Evolutionary conservation across 2,797 vertebrate genomes (phyloP).

Genomic region (Sorex maritimensis): DNA sequence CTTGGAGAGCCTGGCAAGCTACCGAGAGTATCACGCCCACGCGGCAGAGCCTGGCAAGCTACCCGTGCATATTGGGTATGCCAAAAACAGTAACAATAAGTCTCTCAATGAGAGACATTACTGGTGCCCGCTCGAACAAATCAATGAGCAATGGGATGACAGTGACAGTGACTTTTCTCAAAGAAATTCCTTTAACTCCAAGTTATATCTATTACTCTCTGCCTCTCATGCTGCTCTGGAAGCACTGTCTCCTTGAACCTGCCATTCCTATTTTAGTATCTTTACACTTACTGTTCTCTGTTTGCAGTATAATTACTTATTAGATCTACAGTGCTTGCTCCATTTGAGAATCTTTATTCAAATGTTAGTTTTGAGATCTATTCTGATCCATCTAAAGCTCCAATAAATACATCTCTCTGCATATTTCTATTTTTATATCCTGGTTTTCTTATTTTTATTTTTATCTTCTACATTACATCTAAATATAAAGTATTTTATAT

Average conservation of each 20-base stretch:
- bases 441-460: background rate
- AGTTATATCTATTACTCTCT: background rate
- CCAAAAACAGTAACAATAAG: too few species aligned
- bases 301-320: background rate
- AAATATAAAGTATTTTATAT: background rate
- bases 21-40: too few species aligned
- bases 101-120: too few species aligned
- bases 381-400: background rate
- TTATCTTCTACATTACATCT: background rate
- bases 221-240: background rate
- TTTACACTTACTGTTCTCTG: background rate
- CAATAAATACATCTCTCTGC: background rate
- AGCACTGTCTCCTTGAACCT: background rate
- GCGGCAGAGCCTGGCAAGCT: too few species aligned
- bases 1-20: too few species aligned
- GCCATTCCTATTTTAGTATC: too few species aligned
- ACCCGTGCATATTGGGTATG: too few species aligned
- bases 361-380: conserved; percentile 9
- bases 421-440: background rate
- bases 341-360: background rate
- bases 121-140: too few species aligned
- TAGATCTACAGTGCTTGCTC: background rate
- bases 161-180: background rate
- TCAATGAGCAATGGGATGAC: too few species aligned
- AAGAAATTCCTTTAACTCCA: background rate